These are phyloP conservation scores for Eristalinus sepulchralis DNA, from an alignment of 2,888 invertebrate genomes.

Conservation along the genomic window DNA sequence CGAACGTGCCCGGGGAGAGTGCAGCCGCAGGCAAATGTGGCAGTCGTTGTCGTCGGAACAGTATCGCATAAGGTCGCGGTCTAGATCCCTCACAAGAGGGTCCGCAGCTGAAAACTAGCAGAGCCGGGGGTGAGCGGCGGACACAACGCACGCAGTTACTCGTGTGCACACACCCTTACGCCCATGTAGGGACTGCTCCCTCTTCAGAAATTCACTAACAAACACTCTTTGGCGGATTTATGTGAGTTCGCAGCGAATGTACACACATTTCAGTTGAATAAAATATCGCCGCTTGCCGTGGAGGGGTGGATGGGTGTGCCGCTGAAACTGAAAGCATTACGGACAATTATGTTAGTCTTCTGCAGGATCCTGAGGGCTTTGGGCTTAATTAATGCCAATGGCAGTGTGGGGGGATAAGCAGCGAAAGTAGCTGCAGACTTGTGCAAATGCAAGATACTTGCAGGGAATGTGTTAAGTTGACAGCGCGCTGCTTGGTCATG, in stretches of 20 bases:
- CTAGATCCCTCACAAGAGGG: conserved; percentile 33
- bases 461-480: not conserved
- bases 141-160: not conserved
- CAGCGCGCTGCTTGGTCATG: not conserved
- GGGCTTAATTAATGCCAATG: conserved; percentile 48
- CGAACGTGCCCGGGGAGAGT: not conserved
- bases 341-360: conserved; percentile 19
- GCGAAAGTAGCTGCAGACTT: conserved; percentile 15
- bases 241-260: conserved; percentile 31
- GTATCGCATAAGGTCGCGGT: conserved; percentile 22
- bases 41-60: conserved; percentile 15
- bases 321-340: not conserved
- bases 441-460: not conserved
- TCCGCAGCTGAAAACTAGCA: conserved; percentile 18
- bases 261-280: conserved; percentile 40
- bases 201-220: conserved; percentile 35
- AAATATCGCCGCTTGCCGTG: conserved; percentile 24
- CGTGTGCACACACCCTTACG: not conserved
- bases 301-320: not conserved
- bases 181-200: conserved; percentile 14
- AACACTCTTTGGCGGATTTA: conserved; percentile 49
- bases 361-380: not conserved
- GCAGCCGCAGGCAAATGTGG: conserved; percentile 2
- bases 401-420: conserved; percentile 13
- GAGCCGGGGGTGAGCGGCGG: not conserved